Conservation (phyloP, 2,888 invertebrate species). For the Phaedon cochleariae region DNA sequence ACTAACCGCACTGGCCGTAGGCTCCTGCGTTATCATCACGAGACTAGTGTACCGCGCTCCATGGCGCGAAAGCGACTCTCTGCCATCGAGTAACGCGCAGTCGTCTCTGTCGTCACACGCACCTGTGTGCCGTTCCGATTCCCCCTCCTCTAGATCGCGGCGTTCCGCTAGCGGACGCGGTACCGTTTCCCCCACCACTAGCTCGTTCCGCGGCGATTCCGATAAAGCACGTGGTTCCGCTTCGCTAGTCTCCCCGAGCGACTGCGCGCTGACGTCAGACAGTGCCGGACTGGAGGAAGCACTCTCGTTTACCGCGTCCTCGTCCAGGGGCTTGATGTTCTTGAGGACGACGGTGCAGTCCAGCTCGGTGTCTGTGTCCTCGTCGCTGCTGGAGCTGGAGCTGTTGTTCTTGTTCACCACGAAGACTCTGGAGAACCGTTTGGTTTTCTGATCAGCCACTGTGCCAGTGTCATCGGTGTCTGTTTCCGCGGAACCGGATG, state of each 20-base stretch:
- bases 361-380: slow-evolving; percentile 70
- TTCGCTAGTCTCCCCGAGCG: too few species aligned
- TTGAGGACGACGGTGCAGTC: slow-evolving; percentile 62
- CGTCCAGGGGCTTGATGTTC: slow-evolving; percentile 54
- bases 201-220: too few species aligned
- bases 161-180: neutral
- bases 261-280: too few species aligned
- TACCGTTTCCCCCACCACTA: too few species aligned
- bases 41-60: slow-evolving; percentile 84
- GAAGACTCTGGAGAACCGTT: slow-evolving; percentile 72
- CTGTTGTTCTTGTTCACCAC: slow-evolving; percentile 68
- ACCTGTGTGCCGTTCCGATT: slow-evolving; percentile 57
- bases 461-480: slow-evolving; percentile 67
- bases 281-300: too few species aligned
- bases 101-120: slow-evolving; percentile 62
- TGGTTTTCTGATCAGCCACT: slow-evolving; percentile 66
- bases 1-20: too few species aligned
- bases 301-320: too few species aligned
- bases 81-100: slow-evolving; percentile 44
- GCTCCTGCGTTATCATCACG: slow-evolving; percentile 83
- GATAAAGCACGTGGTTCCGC: too few species aligned
- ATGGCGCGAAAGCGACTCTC: slow-evolving; percentile 52
- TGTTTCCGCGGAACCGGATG: slow-evolving; percentile 57
- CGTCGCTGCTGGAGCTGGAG: slow-evolving; percentile 66
- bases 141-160: slow-evolving; percentile 46